Conservation (phyloP, 2,888 invertebrate species). For the Aphrophora alni region DNA sequence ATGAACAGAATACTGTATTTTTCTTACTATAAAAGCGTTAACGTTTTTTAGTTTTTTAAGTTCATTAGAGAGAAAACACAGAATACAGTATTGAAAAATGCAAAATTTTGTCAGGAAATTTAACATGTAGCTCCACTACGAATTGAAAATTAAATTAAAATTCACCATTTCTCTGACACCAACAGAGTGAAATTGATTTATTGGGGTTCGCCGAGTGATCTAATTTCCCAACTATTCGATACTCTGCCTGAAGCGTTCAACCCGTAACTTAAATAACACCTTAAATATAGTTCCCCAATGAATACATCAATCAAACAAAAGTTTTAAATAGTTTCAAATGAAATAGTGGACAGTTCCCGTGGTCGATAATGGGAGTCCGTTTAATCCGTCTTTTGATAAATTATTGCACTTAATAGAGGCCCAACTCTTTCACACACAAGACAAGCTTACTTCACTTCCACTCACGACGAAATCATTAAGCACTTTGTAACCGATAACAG, state of each 20-base stretch:
- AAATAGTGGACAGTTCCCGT: not conserved
- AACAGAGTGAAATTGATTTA: not conserved
- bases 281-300: not conserved
- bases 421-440: not conserved
- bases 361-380: not conserved
- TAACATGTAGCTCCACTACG: no score
- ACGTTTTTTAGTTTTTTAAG: no score
- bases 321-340: not conserved
- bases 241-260: not conserved
- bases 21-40: no score
- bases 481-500: not conserved
- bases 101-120: no score
- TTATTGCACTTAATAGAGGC: not conserved
- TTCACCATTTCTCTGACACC: not conserved
- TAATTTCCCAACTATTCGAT: not conserved
- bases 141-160: not conserved
- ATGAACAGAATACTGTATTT: no score
- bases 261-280: not conserved
- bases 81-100: no score
- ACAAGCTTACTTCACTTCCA: not conserved
- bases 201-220: not conserved
- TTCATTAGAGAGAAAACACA: no score
- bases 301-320: not conserved
- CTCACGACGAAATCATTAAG: not conserved
- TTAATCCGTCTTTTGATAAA: not conserved